Base-by-base conservation (phyloP, 2,797 vertebrate species). In the Schizopygopsis pylzovi region DNA sequence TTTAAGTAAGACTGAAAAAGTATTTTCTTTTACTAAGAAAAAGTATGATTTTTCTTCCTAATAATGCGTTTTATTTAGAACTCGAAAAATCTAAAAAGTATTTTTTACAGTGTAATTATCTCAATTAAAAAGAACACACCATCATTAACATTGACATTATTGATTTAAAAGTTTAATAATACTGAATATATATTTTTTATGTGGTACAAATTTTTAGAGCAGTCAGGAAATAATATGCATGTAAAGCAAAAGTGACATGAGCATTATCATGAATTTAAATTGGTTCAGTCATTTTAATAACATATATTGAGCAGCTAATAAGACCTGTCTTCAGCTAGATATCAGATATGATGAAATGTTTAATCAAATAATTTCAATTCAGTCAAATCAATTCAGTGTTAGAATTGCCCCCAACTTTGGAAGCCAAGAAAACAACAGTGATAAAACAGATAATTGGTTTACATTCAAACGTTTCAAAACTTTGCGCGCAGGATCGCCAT, bases 281-380 rank as follows among this genome's bases (percentile, higher is more conserved):
- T 25, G 45, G 72, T 18, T 73, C n/a, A 49, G 4, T 28, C 4
- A 47, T 47, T 72, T 71, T 45, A 22, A 43, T 71, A 9, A 89
- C 90, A 85, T 63, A 90, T 90, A 92, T 91, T 93, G 90, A 90
- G 86, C 70, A 86, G 91, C 92, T 93, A 93, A 93, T 92, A 94
- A 93, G 93, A 93, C 92, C 92, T 89, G 15, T 33, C 25, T 73
- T 75, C n/a, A 49, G 22, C n/a, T 73, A 47, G 22, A 73, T 47
- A 10, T 7, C 8, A 73, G 7, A 49, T 18, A 7, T 47, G 22
- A 72, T 47, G n/a, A 25, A 73, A 47, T 72, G 22, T 45, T 73
- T 2, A 63, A 73, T 73, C n/a, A 72, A 43, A n/a, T 1, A 22
- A 22, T 22, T 72, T 45, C 6, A 71, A 6, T 71, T 43, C 11